Percentiles rank a stretch among this genome's conserved stretches.
These are phyloP conservation scores for Drosophila cognata DNA, from an alignment of 2,888 invertebrate species.

Conservation along the genomic window DNA sequence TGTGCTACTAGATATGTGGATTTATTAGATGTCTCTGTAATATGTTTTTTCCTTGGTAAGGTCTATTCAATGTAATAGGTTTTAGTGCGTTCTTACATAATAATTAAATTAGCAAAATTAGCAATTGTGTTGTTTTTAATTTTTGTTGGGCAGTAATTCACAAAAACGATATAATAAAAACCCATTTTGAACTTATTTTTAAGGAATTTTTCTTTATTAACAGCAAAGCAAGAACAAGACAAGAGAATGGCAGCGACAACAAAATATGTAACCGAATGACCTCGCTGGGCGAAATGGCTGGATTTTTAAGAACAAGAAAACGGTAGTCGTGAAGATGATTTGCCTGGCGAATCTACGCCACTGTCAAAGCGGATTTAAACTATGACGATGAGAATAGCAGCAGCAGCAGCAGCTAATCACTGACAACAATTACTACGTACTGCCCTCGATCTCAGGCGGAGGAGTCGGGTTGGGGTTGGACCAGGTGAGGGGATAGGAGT, in stretches of 20 bases:
- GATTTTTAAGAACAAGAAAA: constrained; percentile 86
- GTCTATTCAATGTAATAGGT: not conserved
- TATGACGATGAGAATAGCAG: constrained; percentile 70
- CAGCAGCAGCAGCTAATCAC: constrained; percentile 65
- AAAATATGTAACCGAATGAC: constrained; percentile 32
- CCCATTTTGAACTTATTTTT: too few species aligned
- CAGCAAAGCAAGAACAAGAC: constrained; percentile 29
- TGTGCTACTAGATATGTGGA: too few species aligned
- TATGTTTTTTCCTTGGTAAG: not conserved
- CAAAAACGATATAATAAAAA: too few species aligned
- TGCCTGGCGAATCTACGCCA: constrained; percentile 91
- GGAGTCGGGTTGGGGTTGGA: constrained; percentile 28
- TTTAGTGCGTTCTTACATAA: not conserved
- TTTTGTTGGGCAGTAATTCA: too few species aligned
- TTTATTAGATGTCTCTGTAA: too few species aligned
- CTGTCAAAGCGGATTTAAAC: constrained; percentile 92
- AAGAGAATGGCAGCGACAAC: constrained; percentile 42
- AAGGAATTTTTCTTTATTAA: too few species aligned
- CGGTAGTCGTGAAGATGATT: constrained; percentile 91
- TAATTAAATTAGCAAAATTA: not conserved
- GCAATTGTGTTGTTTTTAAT: too few species aligned
- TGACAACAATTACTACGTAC: constrained; percentile 59
- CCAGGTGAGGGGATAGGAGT: constrained; percentile 30
- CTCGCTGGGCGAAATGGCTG: constrained; percentile 68
- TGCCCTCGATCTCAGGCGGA: constrained; percentile 42